Base-by-base conservation (phyloP, 2,888 invertebrate species). In the Fabriciana adippe region DNA sequence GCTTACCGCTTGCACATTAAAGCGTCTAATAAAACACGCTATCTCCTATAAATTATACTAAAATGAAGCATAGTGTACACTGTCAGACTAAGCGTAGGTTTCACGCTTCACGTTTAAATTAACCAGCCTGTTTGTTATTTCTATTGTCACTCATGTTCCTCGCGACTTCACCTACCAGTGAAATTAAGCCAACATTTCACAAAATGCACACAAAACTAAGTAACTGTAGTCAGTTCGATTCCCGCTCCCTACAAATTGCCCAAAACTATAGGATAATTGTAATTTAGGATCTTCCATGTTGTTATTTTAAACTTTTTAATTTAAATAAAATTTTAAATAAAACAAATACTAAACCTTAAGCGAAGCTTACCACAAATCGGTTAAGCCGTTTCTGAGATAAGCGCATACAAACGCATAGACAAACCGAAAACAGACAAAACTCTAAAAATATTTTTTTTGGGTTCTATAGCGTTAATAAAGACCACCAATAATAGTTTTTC, bases 51-150 rank as follows among this genome's bases (percentile, higher is more conserved):
- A 64, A 60, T 71, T 57, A 51, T 2, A 59, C 72, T 74, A 61
- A 31, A 41, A 56, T 72, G 73, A 74, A 72, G 75, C 72, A 74
- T 69, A 74, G 75, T 78, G 74, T 75, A 77, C 77, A 74, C 73
- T 74, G 74, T 71, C 72, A 73, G 69, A 65, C 72, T 73, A 73
- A 75, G 75, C 75, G 69, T 66, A 70, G 68, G 71, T 66, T 67
- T 68, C 72, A 74, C 71, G 67, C 72, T 63, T 74, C 68, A 65
- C 66, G 72, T 74, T 75, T 74, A 76, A 77, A 78, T 78, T 78
- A 77, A 78, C 76, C 73, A 71, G 70, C 69, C 72, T 74, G 76
- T 75, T 76, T 78, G 78, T 76, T 77, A 70, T 77, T 74, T 71
- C 76, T 77, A 76, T 78, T 78, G 76, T 74, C 76, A 73, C 75